Evolutionary conservation across 1,140 invertebrate species (phyloP).

Genomic region (Octopus sinensis): DNA sequence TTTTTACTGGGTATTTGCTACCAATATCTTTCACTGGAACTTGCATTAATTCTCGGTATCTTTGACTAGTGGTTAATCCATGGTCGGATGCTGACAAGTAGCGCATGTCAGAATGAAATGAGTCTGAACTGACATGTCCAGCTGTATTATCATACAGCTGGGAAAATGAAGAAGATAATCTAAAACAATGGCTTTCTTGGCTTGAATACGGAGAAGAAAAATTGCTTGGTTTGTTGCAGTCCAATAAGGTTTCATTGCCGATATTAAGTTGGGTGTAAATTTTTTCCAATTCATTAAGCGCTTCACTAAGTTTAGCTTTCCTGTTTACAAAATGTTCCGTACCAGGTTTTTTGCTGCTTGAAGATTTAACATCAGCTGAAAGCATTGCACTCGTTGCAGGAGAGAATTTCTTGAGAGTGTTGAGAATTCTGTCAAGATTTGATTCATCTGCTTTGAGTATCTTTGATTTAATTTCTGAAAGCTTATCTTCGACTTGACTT

Average conservation of each 20-base stretch:
- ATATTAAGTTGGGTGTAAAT: slow-evolving; percentile 44
- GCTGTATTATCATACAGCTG: neutral
- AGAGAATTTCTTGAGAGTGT: slow-evolving; percentile 42
- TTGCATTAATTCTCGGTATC: neutral
- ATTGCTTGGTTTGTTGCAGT: slow-evolving; percentile 18
- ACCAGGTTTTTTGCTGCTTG: slow-evolving; percentile 30
- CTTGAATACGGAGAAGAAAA: neutral
- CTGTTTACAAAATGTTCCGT: neutral
- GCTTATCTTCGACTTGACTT: slow-evolving; percentile 42
- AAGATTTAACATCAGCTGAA: slow-evolving; percentile 28
- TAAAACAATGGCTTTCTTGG: neutral
- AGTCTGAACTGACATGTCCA: neutral
- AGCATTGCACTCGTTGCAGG: slow-evolving; percentile 29
- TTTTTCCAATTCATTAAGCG: slow-evolving; percentile 45
- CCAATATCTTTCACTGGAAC: slow-evolving; percentile 5
- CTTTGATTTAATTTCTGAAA: slow-evolving; percentile 43
- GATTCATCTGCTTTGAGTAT: slow-evolving; percentile 46
- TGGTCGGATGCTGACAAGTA: neutral
- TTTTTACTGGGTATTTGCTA: neutral
- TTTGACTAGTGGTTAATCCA: neutral
- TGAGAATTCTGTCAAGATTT: slow-evolving; percentile 42
- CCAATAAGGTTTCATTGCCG: slow-evolving; percentile 30
- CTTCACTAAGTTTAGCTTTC: slow-evolving; percentile 42
- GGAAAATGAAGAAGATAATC: neutral
- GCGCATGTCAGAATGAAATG: neutral